These are phyloP conservation scores for Melanostoma mellinum DNA, from an alignment of 2,888 invertebrate species.

Conservation along the genomic window DNA sequence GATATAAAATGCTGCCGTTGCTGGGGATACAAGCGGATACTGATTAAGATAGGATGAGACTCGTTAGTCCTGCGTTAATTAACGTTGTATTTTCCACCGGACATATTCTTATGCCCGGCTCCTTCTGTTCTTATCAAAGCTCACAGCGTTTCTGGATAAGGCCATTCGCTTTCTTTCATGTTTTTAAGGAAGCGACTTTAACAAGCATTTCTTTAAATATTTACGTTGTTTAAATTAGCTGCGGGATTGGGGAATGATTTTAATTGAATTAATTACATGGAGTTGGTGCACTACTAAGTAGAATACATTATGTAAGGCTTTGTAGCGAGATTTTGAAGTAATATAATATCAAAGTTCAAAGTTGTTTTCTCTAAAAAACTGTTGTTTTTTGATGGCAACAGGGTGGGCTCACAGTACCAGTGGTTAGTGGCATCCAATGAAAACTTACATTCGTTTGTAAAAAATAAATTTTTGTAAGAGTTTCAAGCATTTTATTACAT, in stretches of 20 bases:
- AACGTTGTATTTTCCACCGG: constrained; percentile 53
- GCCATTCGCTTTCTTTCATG: constrained; percentile 1
- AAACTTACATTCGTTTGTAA: no score
- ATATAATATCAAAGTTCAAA: not conserved
- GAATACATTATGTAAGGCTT: not conserved
- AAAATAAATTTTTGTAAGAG: no score
- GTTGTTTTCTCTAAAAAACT: no score
- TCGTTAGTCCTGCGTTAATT: constrained; percentile 67
- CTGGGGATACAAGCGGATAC: constrained; percentile 36
- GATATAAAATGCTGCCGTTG: constrained; percentile 44
- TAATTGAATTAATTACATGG: constrained; percentile 7
- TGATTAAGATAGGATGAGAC: constrained; percentile 43
- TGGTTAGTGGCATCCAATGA: no score
- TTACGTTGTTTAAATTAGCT: constrained; percentile 18
- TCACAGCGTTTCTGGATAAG: constrained; percentile 1
- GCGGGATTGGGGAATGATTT: constrained; percentile 20
- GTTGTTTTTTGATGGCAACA: no score
- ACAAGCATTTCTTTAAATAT: constrained; percentile 21
- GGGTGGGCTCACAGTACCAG: no score
- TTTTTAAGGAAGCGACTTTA: constrained; percentile 8
- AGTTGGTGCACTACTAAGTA: no score
- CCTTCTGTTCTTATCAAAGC: not conserved
- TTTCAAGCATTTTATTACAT: no score
- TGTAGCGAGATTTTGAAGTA: constrained; percentile 1
- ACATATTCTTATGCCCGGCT: constrained; percentile 14